Evolutionary conservation across 2,113 vertebrate species (phyloP), one percentile per base, ranked within the genome.

Genomic region (Callorhinus ursinus): DNA sequence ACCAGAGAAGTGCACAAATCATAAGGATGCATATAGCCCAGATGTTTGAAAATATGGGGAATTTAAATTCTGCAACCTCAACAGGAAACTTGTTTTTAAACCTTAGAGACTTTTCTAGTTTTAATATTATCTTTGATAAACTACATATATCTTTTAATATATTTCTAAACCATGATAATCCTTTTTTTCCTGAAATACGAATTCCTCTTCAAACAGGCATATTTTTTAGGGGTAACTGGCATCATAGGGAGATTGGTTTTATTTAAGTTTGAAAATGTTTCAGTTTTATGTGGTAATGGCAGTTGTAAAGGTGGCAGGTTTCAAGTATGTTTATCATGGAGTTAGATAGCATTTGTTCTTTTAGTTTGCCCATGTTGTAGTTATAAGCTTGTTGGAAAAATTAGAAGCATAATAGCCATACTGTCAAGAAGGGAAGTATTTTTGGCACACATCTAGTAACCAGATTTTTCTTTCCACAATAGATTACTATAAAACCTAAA

Each of bases 121-220:
- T 88, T 93, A 94, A 36, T 85, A 11, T 88, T 90, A 59, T 1
- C 13, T 95, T 82, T 82, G 42, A 22, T 82, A 90, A 97, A n/a
- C 57, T 46, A 59, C 76, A 81, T 57, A 42, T 3, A 63, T 33
- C 14, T 86, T 85, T 28, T 74, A 26, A 88, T 16, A n/a, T 82
- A 77, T 57, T 91, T 87, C 13, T 53, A 92, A 92, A n/a, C 18
- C 36, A 42, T 65, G 74, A 22, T 86, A 49, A 1, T n/a, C 31
- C 51, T 82, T 82, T 76, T 71, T 71, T 46, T 18, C 16, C 36
- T 79, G 26, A 67, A 93, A 31, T 72, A 59, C 79, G 59, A 61
- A 18, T 93, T 4, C 55, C 15, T 93, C 51, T 88, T 92, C 5
- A 92, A 53, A 84, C 6, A 1, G 77, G n/a, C 18, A n/a, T 42